Percentiles rank a stretch among this genome's conserved stretches.
Conservation (phyloP, 2,797 vertebrate genomes). For the Fistularia commersonii region DNA sequence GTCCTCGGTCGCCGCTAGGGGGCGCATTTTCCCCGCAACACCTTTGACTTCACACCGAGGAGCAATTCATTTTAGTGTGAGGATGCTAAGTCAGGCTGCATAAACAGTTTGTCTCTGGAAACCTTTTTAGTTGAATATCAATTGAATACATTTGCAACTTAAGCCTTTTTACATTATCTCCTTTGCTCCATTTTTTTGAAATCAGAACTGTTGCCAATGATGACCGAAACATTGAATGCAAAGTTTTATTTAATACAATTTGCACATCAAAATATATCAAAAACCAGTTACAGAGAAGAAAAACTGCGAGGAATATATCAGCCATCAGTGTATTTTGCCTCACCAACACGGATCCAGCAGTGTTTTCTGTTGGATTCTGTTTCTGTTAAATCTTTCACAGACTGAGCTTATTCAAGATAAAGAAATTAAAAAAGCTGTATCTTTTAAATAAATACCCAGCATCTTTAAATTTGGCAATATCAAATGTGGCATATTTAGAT, state of each 20-base stretch:
- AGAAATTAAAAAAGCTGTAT: background rate
- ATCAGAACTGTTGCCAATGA: no score
- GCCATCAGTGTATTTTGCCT: conserved; percentile 19
- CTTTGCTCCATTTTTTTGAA: no score
- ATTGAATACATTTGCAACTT: no score
- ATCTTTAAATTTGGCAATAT: conserved; percentile 33
- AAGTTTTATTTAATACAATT: conserved; percentile 71
- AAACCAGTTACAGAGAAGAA: conserved; percentile 66
- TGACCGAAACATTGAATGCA: conserved; percentile 30
- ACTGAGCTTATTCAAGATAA: conserved; percentile 1
- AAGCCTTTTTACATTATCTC: no score
- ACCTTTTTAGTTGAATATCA: no score
- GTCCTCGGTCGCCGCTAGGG: no score
- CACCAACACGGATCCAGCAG: conserved; percentile 36
- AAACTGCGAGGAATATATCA: conserved; percentile 22
- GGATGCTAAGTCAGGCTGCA: no score
- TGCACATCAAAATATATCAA: conserved; percentile 81
- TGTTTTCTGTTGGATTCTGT: conserved; percentile 14
- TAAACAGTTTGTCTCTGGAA: no score
- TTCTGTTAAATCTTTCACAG: conserved; percentile 19
- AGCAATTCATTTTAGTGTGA: no score
- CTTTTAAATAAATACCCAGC: conserved; percentile 32
- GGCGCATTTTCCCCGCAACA: no score
- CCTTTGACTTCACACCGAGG: no score
- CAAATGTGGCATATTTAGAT: conserved; percentile 23